Base-by-base conservation (phyloP, 2,797 vertebrate species). In the Galaxias olidus region DNA sequence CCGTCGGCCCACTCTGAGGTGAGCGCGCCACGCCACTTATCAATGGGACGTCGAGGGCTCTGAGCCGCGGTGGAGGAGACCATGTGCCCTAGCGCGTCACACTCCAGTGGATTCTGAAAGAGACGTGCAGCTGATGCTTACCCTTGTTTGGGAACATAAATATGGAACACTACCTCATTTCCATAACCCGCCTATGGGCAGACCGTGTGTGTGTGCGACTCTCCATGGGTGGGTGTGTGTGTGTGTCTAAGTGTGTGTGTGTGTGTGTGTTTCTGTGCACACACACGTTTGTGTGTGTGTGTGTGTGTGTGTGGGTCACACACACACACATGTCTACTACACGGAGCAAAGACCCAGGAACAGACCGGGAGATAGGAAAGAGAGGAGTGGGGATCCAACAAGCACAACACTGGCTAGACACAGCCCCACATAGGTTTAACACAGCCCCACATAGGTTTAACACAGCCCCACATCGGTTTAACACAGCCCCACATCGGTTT, bases 1-100 rank as follows among this genome's bases (percentile, higher is more conserved):
- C 11, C 66, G 58, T 63, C 65, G 6, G 30, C 30, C 2, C 30
- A 30, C 3, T 30, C 30, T 30, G 30, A 30, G 2, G 30, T 2
- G 30, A 30, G 30, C 30, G 6, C 3, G 6, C 2, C 30, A 6
- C 30, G 3, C 30, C 30, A 30, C 3, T 30, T 6, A 30, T 30
- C 30, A 30, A 6, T 6, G 30, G 30, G 30, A 6, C 3, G 30
- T 3, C 30, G 30, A 30, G 30, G 6, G 30, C 30, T 30, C 30
- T 6, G 6, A 30, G 30, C 30, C 30, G 6, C 30, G 6, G 30
- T 6, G 30, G 30, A 30, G 30, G 30, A 30, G 30, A 30, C 30
- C 11, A 19, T 11, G 58, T 58, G 71, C 81, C 77, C 58, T 61
- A 68, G 82, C 64, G 73, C 73, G 59, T 61, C 68, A 83, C 82